Conservation (phyloP, 2,113 vertebrate genomes). For the Apistogramma diplotaenia region DNA sequence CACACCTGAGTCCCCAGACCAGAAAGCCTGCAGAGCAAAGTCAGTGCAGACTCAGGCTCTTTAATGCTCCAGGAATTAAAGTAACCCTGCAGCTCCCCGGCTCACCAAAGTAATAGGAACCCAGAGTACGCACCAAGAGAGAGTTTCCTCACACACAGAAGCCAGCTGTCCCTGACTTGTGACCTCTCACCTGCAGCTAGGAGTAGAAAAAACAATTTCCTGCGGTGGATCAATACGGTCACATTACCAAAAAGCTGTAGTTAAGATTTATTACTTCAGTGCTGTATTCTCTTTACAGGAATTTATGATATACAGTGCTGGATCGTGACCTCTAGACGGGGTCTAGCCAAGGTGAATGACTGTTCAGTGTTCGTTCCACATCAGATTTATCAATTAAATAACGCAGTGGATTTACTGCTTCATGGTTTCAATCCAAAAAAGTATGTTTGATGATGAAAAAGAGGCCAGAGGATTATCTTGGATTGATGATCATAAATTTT, state of each 20-base stretch:
- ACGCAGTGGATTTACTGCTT: not conserved
- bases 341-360: constrained; percentile 39
- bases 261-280: constrained; percentile 34
- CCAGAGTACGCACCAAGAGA: not conserved
- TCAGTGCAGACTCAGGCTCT: constrained; percentile 20
- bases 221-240: constrained; percentile 50
- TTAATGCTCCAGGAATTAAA: constrained; percentile 31
- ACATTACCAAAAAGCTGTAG: constrained; percentile 53
- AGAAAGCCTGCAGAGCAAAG: constrained; percentile 3
- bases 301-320: constrained; percentile 16
- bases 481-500: not conserved
- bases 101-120: not conserved
- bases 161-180: constrained; percentile 25
- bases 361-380: not conserved
- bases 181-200: constrained; percentile 15
- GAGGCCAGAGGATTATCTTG: not conserved
- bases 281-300: constrained; percentile 4
- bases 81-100: not conserved
- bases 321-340: constrained; percentile 10
- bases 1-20: constrained; percentile 11
- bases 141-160: not conserved
- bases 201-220: constrained; percentile 31
- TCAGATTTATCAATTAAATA: constrained; percentile 29
- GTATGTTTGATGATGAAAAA: not conserved
- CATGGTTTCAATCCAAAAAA: not conserved